A percentile compares a stretch with the other conserved stretches of the same genome.
These are phyloP conservation scores for Palloptera scutellata DNA, from an alignment of 2,888 invertebrate genomes.

Conservation along the genomic window DNA sequence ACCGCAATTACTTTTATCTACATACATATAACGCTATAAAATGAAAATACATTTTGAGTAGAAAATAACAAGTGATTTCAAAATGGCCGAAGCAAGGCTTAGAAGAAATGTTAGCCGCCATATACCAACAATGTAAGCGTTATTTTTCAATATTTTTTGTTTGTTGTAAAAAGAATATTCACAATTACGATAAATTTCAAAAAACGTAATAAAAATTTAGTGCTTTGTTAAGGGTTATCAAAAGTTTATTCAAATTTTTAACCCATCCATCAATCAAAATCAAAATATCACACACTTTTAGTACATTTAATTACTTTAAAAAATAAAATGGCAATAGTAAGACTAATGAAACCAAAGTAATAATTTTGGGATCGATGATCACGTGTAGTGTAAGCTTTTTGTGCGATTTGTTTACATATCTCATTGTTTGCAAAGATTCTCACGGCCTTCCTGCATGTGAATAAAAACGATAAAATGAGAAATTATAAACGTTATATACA, in stretches of 20 bases:
- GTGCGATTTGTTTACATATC: background rate
- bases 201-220: slow-evolving; percentile 4
- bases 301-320: slow-evolving; percentile 5
- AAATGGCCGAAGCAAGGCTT: slow-evolving; percentile 54
- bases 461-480: slow-evolving; percentile 10
- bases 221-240: slow-evolving; percentile 4
- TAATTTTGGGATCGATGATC: background rate
- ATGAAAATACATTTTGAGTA: no score
- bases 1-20: no score
- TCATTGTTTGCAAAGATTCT: background rate
- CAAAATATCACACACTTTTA: slow-evolving; percentile 18
- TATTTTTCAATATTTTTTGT: background rate
- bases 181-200: slow-evolving; percentile 2
- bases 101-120: slow-evolving; percentile 54
- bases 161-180: background rate
- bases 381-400: background rate
- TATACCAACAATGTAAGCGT: slow-evolving; percentile 52
- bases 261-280: background rate
- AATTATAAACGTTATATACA: background rate
- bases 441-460: slow-evolving; percentile 1
- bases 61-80: background rate
- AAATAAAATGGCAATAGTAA: background rate
- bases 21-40: no score
- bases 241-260: background rate
- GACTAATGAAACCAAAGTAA: background rate